Base-by-base conservation (phyloP, 2,113 vertebrate genomes). In the Salvelinus namaycush region DNA sequence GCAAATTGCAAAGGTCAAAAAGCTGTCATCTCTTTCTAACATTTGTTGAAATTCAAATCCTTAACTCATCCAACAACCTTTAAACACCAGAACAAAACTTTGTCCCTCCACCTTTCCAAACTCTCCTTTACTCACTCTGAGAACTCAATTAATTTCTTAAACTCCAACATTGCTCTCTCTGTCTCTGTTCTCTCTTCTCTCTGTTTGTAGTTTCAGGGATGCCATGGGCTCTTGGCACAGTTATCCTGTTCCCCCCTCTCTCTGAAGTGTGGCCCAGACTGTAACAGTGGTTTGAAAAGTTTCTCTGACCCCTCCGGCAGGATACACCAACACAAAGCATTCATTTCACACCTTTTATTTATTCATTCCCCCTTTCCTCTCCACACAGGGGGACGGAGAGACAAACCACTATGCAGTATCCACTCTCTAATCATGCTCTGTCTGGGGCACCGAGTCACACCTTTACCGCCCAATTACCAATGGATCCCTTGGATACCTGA, bases 11-110 rank as follows among this genome's bases (percentile, higher is more conserved):
- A 54, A 54, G 51, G 16, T 54, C 51, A 54, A 54, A 54, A 54
- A 69, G 49, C 12, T 54, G 2, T 54, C 49, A 51, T 51, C 14
- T 16, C 39, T 39, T 16, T 75, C 67, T 83, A 82, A 83, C 60
- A 68, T 68, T 76, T 80, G 70, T 84, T 74, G 34, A 70, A 68
- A 57, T 75, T 85, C 83, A 76, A 29, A 75, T 76, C 68, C 60
- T 72, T 75, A 13, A 57, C 51, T 57, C 3, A 57, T 18, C 16
- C 51, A 57, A 57, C 51, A 57, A 57, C 51, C 51, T 57, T 57
- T 20, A 6, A 16, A 13, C 51, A 20, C 51, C 51, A 57, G 18
- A 57, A 57, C 51, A 16, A 6, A 57, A 57, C 18, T 5, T 57
- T 1, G 3, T 57, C 51, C 18, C 51, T 57, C 51, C 27, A 70